These are phyloP conservation scores for Gymnothorax javanicus DNA, from an alignment of 2,797 vertebrate genomes.

Conservation along the genomic window DNA sequence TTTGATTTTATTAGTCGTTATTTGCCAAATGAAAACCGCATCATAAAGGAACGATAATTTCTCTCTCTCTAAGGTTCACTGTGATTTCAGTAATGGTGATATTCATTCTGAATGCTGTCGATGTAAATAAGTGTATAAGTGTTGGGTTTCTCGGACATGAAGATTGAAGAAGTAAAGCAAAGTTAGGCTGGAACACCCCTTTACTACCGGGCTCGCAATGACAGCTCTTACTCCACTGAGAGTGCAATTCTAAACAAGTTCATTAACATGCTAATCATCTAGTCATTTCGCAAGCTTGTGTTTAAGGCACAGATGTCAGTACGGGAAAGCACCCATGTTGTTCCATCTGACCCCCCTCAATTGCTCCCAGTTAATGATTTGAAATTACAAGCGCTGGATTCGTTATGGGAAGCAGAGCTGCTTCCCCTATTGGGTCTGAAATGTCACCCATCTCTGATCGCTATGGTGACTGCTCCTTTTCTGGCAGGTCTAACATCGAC, in stretches of 20 bases:
- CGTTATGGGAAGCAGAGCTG: constrained; percentile 36
- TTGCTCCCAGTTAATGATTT: constrained; percentile 37
- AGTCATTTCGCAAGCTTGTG: background rate
- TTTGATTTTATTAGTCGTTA: background rate
- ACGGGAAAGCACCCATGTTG: background rate
- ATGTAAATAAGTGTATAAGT: background rate
- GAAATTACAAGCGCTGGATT: constrained; percentile 55
- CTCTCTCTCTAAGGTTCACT: background rate
- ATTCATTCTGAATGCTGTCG: background rate
- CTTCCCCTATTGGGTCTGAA: constrained; percentile 51
- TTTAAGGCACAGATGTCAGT: background rate
- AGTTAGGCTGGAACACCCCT: background rate
- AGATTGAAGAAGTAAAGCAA: background rate
- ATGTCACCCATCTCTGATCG: constrained; percentile 55
- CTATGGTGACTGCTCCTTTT: constrained; percentile 47
- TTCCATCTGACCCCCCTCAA: background rate
- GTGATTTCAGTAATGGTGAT: background rate
- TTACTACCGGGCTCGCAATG: background rate
- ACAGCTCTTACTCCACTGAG: background rate
- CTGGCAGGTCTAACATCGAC: constrained; percentile 61
- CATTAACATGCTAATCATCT: background rate
- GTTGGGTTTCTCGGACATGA: background rate
- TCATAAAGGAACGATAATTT: background rate
- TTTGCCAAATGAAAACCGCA: background rate
- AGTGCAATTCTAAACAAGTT: background rate